Percentiles rank a stretch among this genome's conserved stretches.
phyloP scores from a whole-genome alignment of 2,888 invertebrate genomes.

The Chrysopilus asiliformis region DNA sequence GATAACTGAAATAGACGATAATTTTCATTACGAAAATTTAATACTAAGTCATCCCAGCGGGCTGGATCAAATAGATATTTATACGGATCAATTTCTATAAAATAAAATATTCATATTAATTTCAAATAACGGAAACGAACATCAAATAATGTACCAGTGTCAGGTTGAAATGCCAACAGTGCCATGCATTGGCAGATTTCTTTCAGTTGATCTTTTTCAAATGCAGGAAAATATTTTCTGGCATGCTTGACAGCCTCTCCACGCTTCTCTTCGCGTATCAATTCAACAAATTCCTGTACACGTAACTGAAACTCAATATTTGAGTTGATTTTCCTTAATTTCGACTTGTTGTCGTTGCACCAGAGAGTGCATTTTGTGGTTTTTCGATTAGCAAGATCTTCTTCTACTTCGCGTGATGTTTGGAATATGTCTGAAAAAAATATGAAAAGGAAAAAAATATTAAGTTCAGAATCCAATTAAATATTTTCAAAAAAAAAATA shows the following conservation, averaged over 20 bases:
- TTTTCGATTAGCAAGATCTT: constrained; percentile 66
- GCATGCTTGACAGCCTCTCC: constrained; percentile 92
- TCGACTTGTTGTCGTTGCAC: constrained; percentile 95
- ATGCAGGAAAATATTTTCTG: constrained; percentile 76
- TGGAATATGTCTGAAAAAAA: constrained; percentile 58
- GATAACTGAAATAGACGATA: constrained; percentile 89
- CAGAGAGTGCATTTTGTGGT: constrained; percentile 82
- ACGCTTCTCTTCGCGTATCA: constrained; percentile 73
- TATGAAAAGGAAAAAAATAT: constrained; percentile 3
- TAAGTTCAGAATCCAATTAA: neutral
- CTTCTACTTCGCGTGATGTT: constrained; percentile 74
- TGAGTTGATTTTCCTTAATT: constrained; percentile 84
- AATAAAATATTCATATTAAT: constrained; percentile 11
- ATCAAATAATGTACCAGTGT: constrained; percentile 44
- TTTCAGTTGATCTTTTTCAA: constrained; percentile 72
- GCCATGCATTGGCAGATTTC: constrained; percentile 94
- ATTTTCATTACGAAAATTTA: constrained; percentile 88
- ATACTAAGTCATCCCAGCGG: constrained; percentile 73
- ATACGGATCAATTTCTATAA: constrained; percentile 52
- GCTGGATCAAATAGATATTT: constrained; percentile 48
- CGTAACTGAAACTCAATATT: constrained; percentile 86
- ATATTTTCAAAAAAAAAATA: neutral
- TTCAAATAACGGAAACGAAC: neutral
- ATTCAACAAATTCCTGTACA: constrained; percentile 81
- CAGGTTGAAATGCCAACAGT: constrained; percentile 80